A percentile compares a stretch with the other conserved stretches of the same genome.
phyloP scores from a whole-genome alignment of 2,888 invertebrate genomes.

The Entomobrya proxima region DNA sequence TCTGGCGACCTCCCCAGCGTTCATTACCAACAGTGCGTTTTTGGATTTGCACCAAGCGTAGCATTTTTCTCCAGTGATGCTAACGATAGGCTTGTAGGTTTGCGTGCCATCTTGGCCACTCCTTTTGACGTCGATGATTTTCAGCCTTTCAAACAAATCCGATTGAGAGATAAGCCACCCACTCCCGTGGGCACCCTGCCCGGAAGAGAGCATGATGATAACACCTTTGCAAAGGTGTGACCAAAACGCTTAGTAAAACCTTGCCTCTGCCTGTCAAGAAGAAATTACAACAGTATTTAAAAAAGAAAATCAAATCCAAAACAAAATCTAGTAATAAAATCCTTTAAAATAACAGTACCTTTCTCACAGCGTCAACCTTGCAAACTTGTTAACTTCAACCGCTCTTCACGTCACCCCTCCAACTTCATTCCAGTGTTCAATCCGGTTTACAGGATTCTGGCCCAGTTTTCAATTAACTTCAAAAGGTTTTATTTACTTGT shows the following conservation, averaged over 20 bases:
- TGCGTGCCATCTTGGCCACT: not conserved
- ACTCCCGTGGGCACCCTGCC: slow-evolving; percentile 19
- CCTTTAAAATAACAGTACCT: too few species aligned
- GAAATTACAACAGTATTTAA: too few species aligned
- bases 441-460: too few species aligned
- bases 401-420: too few species aligned
- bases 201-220: slow-evolving; percentile 34
- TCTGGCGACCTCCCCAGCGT: slow-evolving; percentile 39
- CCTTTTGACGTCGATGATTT: not conserved
- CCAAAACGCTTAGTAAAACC: not conserved
- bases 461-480: too few species aligned
- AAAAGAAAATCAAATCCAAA: too few species aligned
- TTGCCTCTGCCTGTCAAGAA: not conserved
- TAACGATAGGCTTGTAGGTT: slow-evolving; percentile 15
- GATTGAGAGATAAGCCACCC: slow-evolving; percentile 52
- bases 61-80: slow-evolving; percentile 52
- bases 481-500: too few species aligned
- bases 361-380: too few species aligned
- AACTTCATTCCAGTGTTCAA: too few species aligned
- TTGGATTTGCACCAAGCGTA: slow-evolving; percentile 57
- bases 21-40: slow-evolving; percentile 37
- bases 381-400: too few species aligned
- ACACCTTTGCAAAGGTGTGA: not conserved
- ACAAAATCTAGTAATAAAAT: too few species aligned
- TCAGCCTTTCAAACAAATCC: slow-evolving; percentile 33